Evolutionary conservation across 2,113 vertebrate species (phyloP), one percentile per base, ranked within the genome.

Genomic region (Cacatua alba): DNA sequence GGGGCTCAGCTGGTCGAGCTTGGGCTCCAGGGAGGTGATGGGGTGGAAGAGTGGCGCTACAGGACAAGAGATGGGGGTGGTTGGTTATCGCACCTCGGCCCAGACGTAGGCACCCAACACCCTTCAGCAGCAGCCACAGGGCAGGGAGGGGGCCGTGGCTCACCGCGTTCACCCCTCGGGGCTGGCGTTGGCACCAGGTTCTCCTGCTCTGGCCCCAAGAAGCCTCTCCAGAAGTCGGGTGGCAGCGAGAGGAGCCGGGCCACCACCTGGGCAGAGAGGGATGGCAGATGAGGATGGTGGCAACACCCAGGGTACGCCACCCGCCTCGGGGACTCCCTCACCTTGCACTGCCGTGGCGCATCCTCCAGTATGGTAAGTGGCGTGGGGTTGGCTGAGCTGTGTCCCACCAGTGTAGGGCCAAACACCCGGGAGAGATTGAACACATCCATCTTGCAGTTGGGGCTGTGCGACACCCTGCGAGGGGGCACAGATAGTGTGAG

Each of bases 381-480:
- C 2, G 98, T 97, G 4, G 99, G 99, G 25, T 98, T 98, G 9
- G 98, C 75, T 2, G 97, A 97, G 53, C 97, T 77, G 7, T 99
- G 98, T 52, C 99, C 99, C 17, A 99, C 98, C 8, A 99, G 94
- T 0, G 98, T 99, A 4, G 99, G 99, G 39, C 99, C 99, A 77
- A 99, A 99, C 35, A 99, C 98, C 1, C 99, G 96, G 20, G 98
- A 96, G 88, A 99, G 72, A 51, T 99, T 99, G 41, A 97, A 94
- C 81, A 94, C 82, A 13, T 99, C 98, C 99, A 99, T 99, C 94
- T 98, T 98, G 94, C 99, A 99, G 13, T 68, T 62, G 0, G 98
- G 98, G 62, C 98, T 99, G 46, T 6, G 76, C 2, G 98, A 98
- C 51, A 99, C 99, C 44, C 98, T 98, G 86, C 1, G 1, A 63